Evolutionary conservation across 2,888 invertebrate species (phyloP), one percentile per base, ranked within the genome.

Genomic region (Altica lythri): DNA sequence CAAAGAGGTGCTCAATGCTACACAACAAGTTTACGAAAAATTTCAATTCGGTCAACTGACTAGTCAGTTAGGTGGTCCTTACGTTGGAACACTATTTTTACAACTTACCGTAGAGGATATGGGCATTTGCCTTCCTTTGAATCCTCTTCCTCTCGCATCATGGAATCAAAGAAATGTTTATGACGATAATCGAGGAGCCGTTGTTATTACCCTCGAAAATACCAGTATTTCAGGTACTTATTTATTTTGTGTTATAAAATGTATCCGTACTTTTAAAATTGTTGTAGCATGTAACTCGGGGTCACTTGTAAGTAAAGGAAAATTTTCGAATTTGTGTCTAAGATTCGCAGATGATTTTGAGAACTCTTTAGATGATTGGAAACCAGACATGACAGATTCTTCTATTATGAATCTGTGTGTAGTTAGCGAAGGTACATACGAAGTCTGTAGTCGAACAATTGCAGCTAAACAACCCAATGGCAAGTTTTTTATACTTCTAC

Each of bases 391-490:
- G 72, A 84, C 81, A 45, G 92, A 92, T 69, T 80, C 84, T 8
- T 84, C 83, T 53, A 87, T 89, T 50, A 89, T 92, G 86, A 95
- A 95, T 75, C 82, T 94, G 34, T 97, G 98, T 78, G 91, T 94
- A 48, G 99, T 99, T n/a, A 97, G 96, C 6, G 95, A 96, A 76
- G 99, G 99, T 10, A 97, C 97, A 1, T 99, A 97, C 72, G 96
- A 98, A 79, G 94, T 99, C 2, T 95, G 95, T 78, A 94, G 93
- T 61, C 81, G 94, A 55, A 97, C 97, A 0, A 88, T 91, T 46
- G 92, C 93, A 5, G 89, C 91, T 25, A 91, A 92, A 72, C 89
- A 87, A 66, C 82, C 82, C 53, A 82, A 83, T 61, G 90, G 90
- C 89, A 69, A 68, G 56, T 27, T 13, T 10, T 8, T 17, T n/a